phyloP scores from a whole-genome alignment of 2,888 invertebrate genomes.

The Brassicogethes aeneus region DNA sequence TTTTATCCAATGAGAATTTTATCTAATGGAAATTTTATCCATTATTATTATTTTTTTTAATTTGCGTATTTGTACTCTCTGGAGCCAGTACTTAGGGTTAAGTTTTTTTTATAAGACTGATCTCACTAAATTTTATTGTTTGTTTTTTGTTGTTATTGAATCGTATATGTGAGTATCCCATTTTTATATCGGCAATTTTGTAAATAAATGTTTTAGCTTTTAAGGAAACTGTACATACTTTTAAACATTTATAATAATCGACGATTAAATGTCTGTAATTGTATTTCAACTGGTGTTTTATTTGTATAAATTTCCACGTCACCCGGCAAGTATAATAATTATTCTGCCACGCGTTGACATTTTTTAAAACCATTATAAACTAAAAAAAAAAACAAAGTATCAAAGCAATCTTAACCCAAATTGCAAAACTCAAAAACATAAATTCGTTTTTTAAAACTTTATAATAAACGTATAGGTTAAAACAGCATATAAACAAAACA shows the following conservation, averaged over 20 bases:
- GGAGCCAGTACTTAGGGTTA: conserved; percentile 22
- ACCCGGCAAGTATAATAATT: too few species aligned
- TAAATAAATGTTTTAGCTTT: background rate
- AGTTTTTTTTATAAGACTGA: conserved; percentile 20
- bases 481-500: too few species aligned
- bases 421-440: too few species aligned
- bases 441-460: too few species aligned
- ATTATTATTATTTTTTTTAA: conserved; percentile 2
- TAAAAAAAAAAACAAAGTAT: too few species aligned
- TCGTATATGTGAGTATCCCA: background rate
- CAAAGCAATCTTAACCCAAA: too few species aligned
- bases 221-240: background rate
- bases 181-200: background rate
- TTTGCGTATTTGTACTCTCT: conserved; percentile 6
- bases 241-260: background rate
- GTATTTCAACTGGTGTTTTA: background rate
- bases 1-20: too few species aligned
- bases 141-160: conserved; percentile 3
- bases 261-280: background rate
- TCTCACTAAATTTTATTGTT: conserved; percentile 13
- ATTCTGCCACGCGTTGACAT: too few species aligned
- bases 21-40: too few species aligned
- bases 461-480: too few species aligned
- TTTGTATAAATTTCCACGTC: too few species aligned
- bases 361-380: too few species aligned